Percentiles rank a stretch among this genome's conserved stretches.
phyloP scores from a whole-genome alignment of 2,113 vertebrate species.

The Xenopus laevis region DNA sequence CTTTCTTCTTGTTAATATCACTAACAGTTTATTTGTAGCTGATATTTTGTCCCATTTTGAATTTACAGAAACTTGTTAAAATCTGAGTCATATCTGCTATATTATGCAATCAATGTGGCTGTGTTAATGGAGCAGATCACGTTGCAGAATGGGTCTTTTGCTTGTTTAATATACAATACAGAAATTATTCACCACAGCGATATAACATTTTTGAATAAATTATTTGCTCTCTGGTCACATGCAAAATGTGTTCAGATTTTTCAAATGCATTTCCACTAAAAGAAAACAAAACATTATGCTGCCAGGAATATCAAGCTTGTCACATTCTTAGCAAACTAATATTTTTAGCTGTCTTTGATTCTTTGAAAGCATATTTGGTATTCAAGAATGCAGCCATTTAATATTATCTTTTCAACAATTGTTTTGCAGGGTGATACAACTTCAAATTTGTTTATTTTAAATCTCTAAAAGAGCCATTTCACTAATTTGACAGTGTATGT shows the following conservation, averaged over 20 bases:
- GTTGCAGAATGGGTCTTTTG: conserved; percentile 8
- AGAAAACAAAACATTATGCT: too few relatives aligned
- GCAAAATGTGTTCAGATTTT: conserved; percentile 18
- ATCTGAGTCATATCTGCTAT: neutral
- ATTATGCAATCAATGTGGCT: neutral
- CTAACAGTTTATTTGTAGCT: neutral
- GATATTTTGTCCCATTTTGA: conserved; percentile 13
- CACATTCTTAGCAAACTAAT: too few relatives aligned
- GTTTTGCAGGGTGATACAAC: too few relatives aligned
- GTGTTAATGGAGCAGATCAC: conserved; percentile 25
- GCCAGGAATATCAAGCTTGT: too few relatives aligned
- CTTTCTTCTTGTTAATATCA: neutral
- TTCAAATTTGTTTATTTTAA: too few relatives aligned
- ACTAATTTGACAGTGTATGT: too few relatives aligned
- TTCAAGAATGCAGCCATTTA: too few relatives aligned
- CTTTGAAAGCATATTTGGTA: too few relatives aligned
- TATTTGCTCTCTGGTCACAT: conserved; percentile 32
- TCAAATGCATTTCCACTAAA: neutral
- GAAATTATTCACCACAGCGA: neutral
- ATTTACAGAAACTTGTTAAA: conserved; percentile 35
- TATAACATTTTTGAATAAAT: conserved; percentile 29
- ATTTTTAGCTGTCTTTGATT: too few relatives aligned
- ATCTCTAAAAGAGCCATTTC: too few relatives aligned
- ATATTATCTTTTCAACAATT: too few relatives aligned
- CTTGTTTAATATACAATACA: conserved; percentile 12